Percentiles rank a stretch among this genome's conserved stretches.
Conservation (phyloP, 2,888 invertebrate genomes). For the Drosophila conformis region DNA sequence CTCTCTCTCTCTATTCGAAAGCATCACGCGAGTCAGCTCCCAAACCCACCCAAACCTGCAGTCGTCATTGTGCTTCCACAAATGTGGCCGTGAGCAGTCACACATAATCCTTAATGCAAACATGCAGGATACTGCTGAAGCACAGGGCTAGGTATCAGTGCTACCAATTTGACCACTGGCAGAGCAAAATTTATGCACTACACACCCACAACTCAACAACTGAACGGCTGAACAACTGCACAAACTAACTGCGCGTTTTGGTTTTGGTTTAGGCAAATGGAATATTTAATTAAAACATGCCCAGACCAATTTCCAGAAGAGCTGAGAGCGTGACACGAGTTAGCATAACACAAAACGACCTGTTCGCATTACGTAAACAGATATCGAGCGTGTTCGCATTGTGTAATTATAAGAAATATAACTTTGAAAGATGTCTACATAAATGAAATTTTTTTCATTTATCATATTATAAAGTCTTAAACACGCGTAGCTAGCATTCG, state of each 20-base stretch:
- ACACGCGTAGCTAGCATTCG: not conserved
- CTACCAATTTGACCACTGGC: conserved; percentile 58
- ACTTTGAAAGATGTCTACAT: not conserved
- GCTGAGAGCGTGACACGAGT: conserved; percentile 21
- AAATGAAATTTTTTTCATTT: not conserved
- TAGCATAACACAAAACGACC: not conserved
- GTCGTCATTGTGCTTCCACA: conserved; percentile 42
- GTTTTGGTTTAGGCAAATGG: conserved; percentile 77
- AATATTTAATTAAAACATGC: conserved; percentile 80
- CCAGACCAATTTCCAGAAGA: conserved; percentile 46
- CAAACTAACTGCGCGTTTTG: conserved; percentile 61
- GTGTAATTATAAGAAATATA: not conserved
- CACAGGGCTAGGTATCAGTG: conserved; percentile 28
- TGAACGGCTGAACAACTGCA: conserved; percentile 13
- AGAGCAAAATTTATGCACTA: conserved; percentile 64
- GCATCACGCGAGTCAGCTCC: not conserved
- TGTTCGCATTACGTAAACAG: not conserved
- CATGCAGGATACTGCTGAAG: conserved; percentile 48
- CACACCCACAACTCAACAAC: conserved; percentile 25
- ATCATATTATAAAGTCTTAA: not conserved
- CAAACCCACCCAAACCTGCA: conserved; percentile 4
- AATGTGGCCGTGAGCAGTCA: conserved; percentile 53
- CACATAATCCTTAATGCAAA: conserved; percentile 71
- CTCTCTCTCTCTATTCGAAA: not conserved
- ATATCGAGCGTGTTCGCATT: not conserved